These are phyloP conservation scores for Magallana angulata DNA, from an alignment of 1,140 invertebrate genomes.

Conservation along the genomic window DNA sequence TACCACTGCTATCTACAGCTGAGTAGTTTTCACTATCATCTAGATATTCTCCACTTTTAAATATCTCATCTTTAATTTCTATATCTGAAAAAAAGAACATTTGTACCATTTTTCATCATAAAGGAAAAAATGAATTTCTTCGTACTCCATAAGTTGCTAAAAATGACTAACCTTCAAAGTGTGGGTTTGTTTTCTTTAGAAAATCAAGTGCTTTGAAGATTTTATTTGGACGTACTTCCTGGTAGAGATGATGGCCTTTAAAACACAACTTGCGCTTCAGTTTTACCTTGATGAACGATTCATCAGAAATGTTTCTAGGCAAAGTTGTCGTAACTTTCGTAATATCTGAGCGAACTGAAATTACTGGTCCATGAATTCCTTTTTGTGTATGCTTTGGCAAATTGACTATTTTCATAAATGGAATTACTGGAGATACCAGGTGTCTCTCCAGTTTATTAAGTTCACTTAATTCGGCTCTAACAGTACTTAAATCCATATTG, in stretches of 20 bases:
- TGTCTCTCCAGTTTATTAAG: constrained; percentile 40
- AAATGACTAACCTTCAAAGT: constrained; percentile 33
- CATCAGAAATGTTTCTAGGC: constrained; percentile 33
- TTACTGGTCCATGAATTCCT: constrained; percentile 36
- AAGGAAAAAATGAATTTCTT: background rate
- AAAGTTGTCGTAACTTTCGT: constrained; percentile 22
- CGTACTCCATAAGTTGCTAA: constrained; percentile 10
- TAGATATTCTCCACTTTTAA: constrained; percentile 8
- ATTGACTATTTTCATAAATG: constrained; percentile 48
- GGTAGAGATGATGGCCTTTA: constrained; percentile 40
- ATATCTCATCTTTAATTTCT: constrained; percentile 23
- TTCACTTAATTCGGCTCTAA: constrained; percentile 38
- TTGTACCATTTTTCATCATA: background rate
- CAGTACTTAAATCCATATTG: constrained; percentile 34
- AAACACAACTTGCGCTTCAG: constrained; percentile 38
- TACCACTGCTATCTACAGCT: background rate
- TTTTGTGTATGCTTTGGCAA: constrained; percentile 43
- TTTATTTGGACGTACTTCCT: constrained; percentile 27
- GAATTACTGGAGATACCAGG: constrained; percentile 37
- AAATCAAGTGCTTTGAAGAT: constrained; percentile 43
- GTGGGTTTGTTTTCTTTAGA: constrained; percentile 40
- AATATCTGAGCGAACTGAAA: constrained; percentile 39
- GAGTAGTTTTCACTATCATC: background rate
- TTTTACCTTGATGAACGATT: constrained; percentile 42
- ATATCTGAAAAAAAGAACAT: background rate